Percentiles rank a stretch among this genome's conserved stretches.
Evolutionary conservation across 1,140 invertebrate genomes (phyloP).

Genomic region (Oedothorax gibbosus): DNA sequence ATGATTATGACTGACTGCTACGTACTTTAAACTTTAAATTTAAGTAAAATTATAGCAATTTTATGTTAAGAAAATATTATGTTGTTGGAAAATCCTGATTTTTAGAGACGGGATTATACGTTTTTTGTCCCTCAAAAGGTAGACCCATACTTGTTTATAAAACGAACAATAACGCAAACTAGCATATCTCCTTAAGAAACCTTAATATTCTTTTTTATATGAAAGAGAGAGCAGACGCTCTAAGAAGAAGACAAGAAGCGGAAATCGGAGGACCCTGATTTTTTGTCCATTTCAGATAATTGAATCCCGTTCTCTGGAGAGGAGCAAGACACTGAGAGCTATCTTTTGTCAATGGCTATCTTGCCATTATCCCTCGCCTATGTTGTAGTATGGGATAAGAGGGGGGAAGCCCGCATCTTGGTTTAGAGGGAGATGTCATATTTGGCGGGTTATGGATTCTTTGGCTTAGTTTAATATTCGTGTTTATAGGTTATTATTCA

Average conservation of each 20-base stretch:
- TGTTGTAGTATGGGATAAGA: slow-evolving; percentile 13
- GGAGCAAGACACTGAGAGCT: slow-evolving; percentile 39
- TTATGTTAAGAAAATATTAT: no score
- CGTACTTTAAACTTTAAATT: no score
- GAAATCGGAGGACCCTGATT: slow-evolving; percentile 52
- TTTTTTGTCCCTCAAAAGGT: no score
- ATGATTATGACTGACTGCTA: no score
- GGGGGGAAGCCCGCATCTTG: no score
- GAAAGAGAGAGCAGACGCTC: not conserved
- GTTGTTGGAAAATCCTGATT: no score
- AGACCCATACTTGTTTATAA: no score
- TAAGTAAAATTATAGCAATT: no score
- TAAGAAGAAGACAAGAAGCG: slow-evolving; percentile 3
- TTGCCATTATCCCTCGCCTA: slow-evolving; percentile 53
- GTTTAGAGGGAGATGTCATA: not conserved
- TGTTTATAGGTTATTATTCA: not conserved
- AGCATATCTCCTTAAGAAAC: no score
- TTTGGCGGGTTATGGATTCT: slow-evolving; percentile 5
- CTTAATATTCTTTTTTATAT: no score
- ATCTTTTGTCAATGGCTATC: slow-evolving; percentile 59
- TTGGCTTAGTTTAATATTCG: not conserved
- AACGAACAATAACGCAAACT: no score
- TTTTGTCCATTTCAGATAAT: slow-evolving; percentile 60
- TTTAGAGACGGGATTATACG: no score
- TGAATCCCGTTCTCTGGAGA: slow-evolving; percentile 48